Conservation (phyloP, 2,888 invertebrate genomes). For the Amiota mariae region DNA sequence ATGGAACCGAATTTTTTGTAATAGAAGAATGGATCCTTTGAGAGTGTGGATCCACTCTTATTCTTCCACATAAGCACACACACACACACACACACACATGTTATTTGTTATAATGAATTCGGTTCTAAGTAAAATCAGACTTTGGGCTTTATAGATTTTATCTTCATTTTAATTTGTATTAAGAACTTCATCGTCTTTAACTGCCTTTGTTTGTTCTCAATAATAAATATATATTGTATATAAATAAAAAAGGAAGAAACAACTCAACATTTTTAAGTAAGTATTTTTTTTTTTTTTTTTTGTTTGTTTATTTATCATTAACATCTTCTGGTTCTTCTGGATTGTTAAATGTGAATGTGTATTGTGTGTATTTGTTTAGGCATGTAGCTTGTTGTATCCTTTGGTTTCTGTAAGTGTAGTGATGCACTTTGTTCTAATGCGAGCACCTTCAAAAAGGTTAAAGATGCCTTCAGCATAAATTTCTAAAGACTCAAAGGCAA, state of each 20-base stretch:
- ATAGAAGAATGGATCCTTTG: conserved; percentile 18
- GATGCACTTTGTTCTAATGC: conserved; percentile 3
- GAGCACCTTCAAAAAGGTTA: not conserved
- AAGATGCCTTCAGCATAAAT: not conserved
- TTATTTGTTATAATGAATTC: conserved; percentile 45
- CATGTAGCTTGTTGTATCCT: conserved; percentile 35
- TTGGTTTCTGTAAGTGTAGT: not conserved
- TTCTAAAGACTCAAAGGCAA: not conserved
- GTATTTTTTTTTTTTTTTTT: no score
- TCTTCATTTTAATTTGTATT: not conserved
- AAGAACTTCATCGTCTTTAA: no score
- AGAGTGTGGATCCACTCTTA: not conserved
- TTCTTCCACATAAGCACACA: no score
- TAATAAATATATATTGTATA: no score
- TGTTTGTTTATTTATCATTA: not conserved
- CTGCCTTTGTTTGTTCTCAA: no score
- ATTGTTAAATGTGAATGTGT: not conserved
- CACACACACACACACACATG: not conserved
- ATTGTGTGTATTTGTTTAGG: conserved; percentile 34
- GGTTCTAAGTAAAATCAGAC: conserved; percentile 68
- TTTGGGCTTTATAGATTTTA: conserved; percentile 55
- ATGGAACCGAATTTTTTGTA: conserved; percentile 56
- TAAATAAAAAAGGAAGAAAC: no score
- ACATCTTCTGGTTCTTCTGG: no score
- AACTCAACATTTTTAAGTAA: no score